Base-by-base conservation (phyloP, 1,140 invertebrate genomes). In the Drosophila grimshawi region DNA sequence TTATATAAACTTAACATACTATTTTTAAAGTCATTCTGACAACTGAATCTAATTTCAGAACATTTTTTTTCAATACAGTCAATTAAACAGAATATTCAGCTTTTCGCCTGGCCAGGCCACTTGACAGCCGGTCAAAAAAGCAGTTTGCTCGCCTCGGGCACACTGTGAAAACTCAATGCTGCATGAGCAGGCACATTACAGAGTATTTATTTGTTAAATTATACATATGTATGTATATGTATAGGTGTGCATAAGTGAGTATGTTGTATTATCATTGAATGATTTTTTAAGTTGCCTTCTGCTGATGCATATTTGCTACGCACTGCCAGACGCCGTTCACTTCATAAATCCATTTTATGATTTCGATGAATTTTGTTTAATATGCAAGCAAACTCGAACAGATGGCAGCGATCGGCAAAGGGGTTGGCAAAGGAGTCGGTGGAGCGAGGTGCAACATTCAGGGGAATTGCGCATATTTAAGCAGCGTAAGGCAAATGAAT, bases 301-400 rank as follows among this genome's bases (percentile, higher is more conserved):
- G 53, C 62, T 60, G 57, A 39, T 69, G 52, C 46, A 79, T 63
- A 30, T 63, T 63, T 57, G 7, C 53, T 67, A 63, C 35, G 60
- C 41, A 57, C 41, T 11, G 41, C 29, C 53, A 78, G 59, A 46
- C 52, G 19, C 2, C 19, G 29, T 43, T 51, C 63, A 78, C 71
- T 88, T 72, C 65, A 82, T 88, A 88, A 83, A 82, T 79, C 66
- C 85, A 69, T 83, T 83, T 88, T 82, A 83, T 83, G 80, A 83
- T 77, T 78, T 88, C 80, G 80, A 89, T 89, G 74, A 77, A 89
- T 83, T 89, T 83, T 78, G 73, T 71, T 74, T 78, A 64, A 67
- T 63, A 65, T 70, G 35, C 52, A 69, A 29, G 57, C 63, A 75
- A 76, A 55, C 55, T 43, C 27, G 55, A 41, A 59, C 59, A 70